These are phyloP conservation scores for Stegana nigrithorax DNA, from an alignment of 2,888 invertebrate genomes.

Conservation along the genomic window DNA sequence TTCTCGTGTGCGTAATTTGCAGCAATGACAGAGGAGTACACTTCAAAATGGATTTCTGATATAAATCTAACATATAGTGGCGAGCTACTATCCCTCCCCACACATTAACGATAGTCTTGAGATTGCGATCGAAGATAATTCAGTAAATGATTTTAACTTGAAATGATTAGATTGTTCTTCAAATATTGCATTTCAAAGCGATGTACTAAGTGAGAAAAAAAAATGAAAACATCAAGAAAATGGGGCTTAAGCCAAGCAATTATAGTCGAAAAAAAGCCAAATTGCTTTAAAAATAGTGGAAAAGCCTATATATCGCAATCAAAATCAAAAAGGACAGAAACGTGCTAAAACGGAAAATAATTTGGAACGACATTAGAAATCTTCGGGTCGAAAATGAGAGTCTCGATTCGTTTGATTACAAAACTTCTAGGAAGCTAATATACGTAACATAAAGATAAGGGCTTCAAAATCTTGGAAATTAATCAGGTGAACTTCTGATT, in stretches of 20 bases:
- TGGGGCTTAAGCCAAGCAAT: no score
- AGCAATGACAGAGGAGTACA: constrained; percentile 5
- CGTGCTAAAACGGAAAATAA: constrained; percentile 10
- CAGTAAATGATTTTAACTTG: constrained; percentile 1
- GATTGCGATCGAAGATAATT: background rate
- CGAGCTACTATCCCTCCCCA: background rate
- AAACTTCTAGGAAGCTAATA: background rate
- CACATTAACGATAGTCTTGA: constrained; percentile 2
- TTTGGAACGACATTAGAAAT: constrained; percentile 13
- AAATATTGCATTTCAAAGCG: no score
- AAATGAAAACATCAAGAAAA: no score
- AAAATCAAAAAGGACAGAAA: background rate
- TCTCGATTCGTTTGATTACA: background rate
- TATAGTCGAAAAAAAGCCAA: no score
- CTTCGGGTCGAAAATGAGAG: constrained; percentile 9
- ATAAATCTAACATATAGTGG: background rate
- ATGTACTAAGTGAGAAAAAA: no score
- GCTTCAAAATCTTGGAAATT: background rate
- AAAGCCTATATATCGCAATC: background rate
- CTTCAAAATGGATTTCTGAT: constrained; percentile 2
- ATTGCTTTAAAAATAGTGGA: no score
- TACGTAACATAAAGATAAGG: background rate
- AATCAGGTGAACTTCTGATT: background rate
- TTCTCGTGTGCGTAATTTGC: no score
- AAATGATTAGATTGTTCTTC: no score